Conservation (phyloP, 35 echinoderm and acorn worm genomes). For the Ophiothrix spiculata region DNA sequence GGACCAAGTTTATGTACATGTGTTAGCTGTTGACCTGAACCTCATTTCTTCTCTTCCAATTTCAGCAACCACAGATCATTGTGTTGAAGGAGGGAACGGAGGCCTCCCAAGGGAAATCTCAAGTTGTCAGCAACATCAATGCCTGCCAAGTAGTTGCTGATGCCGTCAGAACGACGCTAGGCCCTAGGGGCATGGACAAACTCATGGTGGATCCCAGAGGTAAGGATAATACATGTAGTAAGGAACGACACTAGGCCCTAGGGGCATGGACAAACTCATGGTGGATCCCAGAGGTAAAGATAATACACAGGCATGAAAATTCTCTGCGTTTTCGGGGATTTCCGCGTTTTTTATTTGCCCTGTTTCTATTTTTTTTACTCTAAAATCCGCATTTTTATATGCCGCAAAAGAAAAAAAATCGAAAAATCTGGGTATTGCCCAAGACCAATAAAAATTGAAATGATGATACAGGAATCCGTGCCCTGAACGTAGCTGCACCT, state of each 20-base stretch:
- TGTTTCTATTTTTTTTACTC: too few species aligned
- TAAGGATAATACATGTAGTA: conserved; percentile 12
- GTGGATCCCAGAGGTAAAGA: conserved; percentile 77
- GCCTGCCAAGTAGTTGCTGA: conserved; percentile 96
- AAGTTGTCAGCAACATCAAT: conserved; percentile 97
- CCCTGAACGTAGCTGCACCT: too few species aligned
- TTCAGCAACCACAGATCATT: conserved; percentile 96
- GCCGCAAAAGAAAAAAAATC: too few species aligned
- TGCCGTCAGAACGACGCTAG: conserved; percentile 89
- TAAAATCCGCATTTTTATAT: too few species aligned
- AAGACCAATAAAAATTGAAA: too few species aligned
- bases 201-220: conserved; percentile 76
- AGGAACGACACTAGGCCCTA: conserved; percentile 80
- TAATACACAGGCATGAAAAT: too few species aligned
- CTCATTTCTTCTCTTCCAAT: background rate
- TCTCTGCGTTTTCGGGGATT: too few species aligned
- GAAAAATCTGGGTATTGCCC: too few species aligned
- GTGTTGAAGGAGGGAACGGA: conserved; percentile 98
- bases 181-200: conserved; percentile 96
- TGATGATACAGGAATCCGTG: too few species aligned
- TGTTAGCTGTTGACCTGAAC: background rate
- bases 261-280: conserved; percentile 98
- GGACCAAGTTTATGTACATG: background rate
- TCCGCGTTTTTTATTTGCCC: too few species aligned
- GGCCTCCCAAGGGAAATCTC: conserved; percentile 91